phyloP scores from a whole-genome alignment of 1,140 invertebrate species.

The Nixonia krombeini region DNA sequence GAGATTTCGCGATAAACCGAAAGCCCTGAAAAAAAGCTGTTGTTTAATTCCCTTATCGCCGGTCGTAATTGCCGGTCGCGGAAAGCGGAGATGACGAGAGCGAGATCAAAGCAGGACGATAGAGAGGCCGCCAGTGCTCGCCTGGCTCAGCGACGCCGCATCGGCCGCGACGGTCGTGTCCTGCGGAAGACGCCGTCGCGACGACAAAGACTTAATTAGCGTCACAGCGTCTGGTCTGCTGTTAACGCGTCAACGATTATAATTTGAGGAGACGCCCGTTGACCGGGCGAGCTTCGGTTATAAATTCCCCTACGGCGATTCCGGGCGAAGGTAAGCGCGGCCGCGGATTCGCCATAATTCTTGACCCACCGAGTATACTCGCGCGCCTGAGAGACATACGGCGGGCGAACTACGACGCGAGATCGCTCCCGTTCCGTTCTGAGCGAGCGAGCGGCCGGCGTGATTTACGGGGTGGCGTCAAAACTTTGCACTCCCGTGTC shows the following conservation, averaged over 20 bases:
- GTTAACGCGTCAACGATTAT: constrained; percentile 54
- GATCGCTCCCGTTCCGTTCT: constrained; percentile 49
- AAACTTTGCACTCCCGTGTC: constrained; percentile 67
- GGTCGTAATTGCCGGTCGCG: constrained; percentile 9
- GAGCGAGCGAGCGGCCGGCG: constrained; percentile 48
- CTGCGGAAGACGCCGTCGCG: neutral
- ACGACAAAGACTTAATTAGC: constrained; percentile 57
- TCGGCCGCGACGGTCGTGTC: neutral
- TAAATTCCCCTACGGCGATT: constrained; percentile 50
- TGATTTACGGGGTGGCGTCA: constrained; percentile 69
- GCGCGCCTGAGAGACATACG: constrained; percentile 55
- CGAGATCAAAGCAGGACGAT: constrained; percentile 24
- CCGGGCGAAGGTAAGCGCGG: constrained; percentile 18
- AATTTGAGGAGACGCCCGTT: constrained; percentile 50
- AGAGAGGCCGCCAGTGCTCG: neutral
- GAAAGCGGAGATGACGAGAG: constrained; percentile 4
- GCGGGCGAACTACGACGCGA: constrained; percentile 54
- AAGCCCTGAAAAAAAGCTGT: constrained; percentile 2
- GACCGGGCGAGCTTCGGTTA: constrained; percentile 50
- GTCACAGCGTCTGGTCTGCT: constrained; percentile 37
- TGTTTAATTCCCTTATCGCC: constrained; percentile 11
- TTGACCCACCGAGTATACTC: constrained; percentile 53
- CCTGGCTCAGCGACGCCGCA: no score
- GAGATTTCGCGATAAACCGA: constrained; percentile 2
- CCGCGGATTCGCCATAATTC: constrained; percentile 47